Percentiles rank a stretch among this genome's conserved stretches.
phyloP scores from a whole-genome alignment of 64 coral and sea anemone genomes.

The Dendrophyllia cribrosa region DNA sequence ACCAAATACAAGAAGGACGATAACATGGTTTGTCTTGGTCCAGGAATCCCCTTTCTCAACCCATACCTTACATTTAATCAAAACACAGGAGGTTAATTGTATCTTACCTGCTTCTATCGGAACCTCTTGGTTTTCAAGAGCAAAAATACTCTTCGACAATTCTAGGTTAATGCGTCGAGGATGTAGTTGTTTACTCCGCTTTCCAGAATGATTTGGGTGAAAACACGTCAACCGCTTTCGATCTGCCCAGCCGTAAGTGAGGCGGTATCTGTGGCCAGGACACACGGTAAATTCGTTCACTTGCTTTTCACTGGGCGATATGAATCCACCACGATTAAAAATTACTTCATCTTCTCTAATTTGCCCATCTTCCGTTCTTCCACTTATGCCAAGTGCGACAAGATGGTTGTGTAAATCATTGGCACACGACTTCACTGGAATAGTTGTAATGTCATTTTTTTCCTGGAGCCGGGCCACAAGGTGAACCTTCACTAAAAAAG shows the following conservation, averaged over 20 bases:
- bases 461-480: constrained; percentile 9
- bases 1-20: too few species aligned
- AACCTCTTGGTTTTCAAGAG: background rate
- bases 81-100: too few species aligned
- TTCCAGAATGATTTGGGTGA: constrained; percentile 10
- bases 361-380: background rate
- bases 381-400: background rate
- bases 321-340: too few species aligned
- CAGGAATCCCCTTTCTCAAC: too few species aligned
- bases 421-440: constrained; percentile 19
- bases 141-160: background rate
- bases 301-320: too few species aligned
- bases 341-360: too few species aligned
- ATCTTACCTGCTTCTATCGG: constrained; percentile 13
- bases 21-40: too few species aligned
- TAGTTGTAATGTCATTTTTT: constrained; percentile 1
- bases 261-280: too few species aligned
- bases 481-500: background rate
- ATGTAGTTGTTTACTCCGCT: background rate
- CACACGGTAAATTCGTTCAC: too few species aligned
- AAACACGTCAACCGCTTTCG: too few species aligned
- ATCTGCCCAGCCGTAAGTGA: too few species aligned
- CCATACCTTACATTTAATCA: too few species aligned
- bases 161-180: background rate
- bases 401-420: constrained; percentile 8